Evolutionary conservation across 1,140 invertebrate species (phyloP).

Genomic region (Euwallacea similis): DNA sequence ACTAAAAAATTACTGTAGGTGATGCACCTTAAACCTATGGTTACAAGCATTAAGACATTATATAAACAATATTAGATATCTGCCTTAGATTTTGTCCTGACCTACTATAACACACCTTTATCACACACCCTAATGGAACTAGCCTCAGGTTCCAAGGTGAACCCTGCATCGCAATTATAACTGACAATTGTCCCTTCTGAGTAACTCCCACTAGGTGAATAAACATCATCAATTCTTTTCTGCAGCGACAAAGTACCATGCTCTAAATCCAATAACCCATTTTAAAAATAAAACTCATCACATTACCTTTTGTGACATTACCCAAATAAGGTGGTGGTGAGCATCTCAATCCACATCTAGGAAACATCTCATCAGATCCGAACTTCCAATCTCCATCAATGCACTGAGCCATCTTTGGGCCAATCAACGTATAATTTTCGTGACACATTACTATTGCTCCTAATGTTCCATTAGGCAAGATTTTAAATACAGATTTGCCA

Average conservation of each 20-base stretch:
- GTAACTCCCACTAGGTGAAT: constrained; percentile 39
- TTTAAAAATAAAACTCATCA: background rate
- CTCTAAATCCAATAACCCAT: constrained; percentile 17
- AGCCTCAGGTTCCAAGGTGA: constrained; percentile 42
- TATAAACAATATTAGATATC: background rate
- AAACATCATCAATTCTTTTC: constrained; percentile 22
- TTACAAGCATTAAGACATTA: background rate
- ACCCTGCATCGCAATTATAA: constrained; percentile 49
- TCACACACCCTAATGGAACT: constrained; percentile 49
- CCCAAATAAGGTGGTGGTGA: constrained; percentile 39
- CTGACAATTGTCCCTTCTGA: constrained; percentile 47
- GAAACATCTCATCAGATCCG: constrained; percentile 6
- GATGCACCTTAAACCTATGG: too few species aligned
- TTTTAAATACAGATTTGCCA: background rate
- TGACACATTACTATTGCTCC: background rate
- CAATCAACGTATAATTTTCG: constrained; percentile 1
- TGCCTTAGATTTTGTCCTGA: too few species aligned
- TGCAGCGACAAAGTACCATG: constrained; percentile 43
- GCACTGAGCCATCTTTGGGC: background rate
- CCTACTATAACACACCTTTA: constrained; percentile 41
- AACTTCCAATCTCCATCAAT: constrained; percentile 3
- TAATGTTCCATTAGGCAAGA: background rate
- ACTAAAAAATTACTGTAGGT: background rate
- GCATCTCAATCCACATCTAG: constrained; percentile 44
- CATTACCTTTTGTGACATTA: background rate